Evolutionary conservation across 2,888 invertebrate species (phyloP).

Genomic region (Zaprionus bogoriensis): DNA sequence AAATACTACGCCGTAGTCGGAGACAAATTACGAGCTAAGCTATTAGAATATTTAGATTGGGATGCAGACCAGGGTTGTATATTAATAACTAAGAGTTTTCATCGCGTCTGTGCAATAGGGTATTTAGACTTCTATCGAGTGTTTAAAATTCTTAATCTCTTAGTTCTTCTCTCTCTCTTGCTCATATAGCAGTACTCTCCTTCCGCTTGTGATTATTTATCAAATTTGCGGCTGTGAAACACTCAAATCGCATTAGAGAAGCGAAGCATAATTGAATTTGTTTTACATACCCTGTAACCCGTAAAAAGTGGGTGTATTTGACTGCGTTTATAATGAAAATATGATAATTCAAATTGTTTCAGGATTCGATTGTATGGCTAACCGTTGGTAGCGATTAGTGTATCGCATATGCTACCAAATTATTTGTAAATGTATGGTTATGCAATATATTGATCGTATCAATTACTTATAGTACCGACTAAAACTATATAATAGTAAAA

Average conservation of each 20-base stretch:
- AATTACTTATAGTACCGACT: not conserved
- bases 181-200: not conserved
- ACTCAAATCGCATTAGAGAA: conserved; percentile 18
- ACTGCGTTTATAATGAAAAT: not conserved
- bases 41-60: too few species aligned
- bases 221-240: conserved; percentile 6
- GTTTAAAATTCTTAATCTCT: not conserved
- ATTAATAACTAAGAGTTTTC: too few species aligned
- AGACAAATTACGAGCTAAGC: too few species aligned
- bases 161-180: not conserved
- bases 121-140: not conserved
- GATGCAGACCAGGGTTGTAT: too few species aligned
- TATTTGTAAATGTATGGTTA: too few species aligned
- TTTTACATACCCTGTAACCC: conserved; percentile 2
- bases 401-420: too few species aligned
- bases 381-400: too few species aligned
- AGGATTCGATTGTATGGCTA: not conserved
- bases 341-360: not conserved
- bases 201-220: conserved; percentile 2
- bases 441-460: not conserved
- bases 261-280: conserved; percentile 25
- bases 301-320: not conserved
- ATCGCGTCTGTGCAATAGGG: too few species aligned
- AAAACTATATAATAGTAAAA: not conserved
- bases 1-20: too few species aligned